A percentile compares a stretch with the other conserved stretches of the same genome.
Evolutionary conservation across 1,140 invertebrate species (phyloP).

Genomic region (honey bee (Apis mellifera)): Amel_HAv3.1 CM009935.2:8553001-8553500

Average conservation of each 20-base stretch:
- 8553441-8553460: not conserved
- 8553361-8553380: not conserved
- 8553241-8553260: not conserved
- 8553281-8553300: constrained; percentile 1
- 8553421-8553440: not conserved
- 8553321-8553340: not conserved
- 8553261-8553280: not conserved
- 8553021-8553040: too few species aligned
- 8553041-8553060: too few species aligned
- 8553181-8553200: not conserved
- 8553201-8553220: constrained; percentile 4
- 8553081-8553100: too few species aligned
- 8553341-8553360: constrained; percentile 5
- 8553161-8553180: too few species aligned
- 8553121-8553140: too few species aligned
- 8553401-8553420: constrained; percentile 1
- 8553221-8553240: not conserved
- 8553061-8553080: too few species aligned
- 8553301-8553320: not conserved
- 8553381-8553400: not conserved
- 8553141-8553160: too few species aligned
- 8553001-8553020: too few species aligned
- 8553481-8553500: too few species aligned
- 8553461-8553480: not conserved
- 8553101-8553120: too few species aligned